These are phyloP conservation scores for Nothoprocta pentlandii DNA, from an alignment of 2,113 vertebrate genomes.

Conservation along the genomic window DNA sequence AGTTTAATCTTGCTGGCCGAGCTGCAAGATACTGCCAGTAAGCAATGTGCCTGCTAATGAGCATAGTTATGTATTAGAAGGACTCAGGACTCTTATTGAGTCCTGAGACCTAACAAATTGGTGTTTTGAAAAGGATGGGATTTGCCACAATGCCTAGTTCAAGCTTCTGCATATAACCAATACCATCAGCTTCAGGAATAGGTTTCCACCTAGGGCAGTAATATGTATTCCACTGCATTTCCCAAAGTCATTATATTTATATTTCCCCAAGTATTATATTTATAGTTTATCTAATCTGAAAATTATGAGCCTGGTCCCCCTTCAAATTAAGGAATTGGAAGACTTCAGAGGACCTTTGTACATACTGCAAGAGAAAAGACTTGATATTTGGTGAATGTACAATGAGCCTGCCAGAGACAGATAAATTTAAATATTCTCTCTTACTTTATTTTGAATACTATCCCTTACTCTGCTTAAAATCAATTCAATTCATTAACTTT, in stretches of 20 bases:
- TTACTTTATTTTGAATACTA: not conserved
- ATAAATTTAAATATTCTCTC: constrained; percentile 13
- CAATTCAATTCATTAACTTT: constrained; percentile 52
- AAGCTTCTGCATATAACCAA: not conserved
- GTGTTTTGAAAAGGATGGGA: not conserved
- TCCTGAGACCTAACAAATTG: not conserved
- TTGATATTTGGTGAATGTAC: not conserved
- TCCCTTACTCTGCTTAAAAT: constrained; percentile 36
- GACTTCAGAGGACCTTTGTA: not conserved
- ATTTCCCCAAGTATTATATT: not conserved
- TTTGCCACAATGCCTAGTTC: not conserved
- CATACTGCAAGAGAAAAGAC: not conserved
- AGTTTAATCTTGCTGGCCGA: not conserved
- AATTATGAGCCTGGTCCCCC: not conserved
- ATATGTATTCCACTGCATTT: not conserved
- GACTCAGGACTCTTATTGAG: not conserved
- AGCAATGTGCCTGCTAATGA: not conserved
- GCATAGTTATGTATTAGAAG: not conserved
- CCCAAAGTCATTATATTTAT: not conserved
- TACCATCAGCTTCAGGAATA: not conserved
- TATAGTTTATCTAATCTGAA: not conserved
- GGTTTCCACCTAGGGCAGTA: not conserved
- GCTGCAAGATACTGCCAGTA: not conserved
- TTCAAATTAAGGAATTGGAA: not conserved
- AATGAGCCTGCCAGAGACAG: not conserved